A percentile compares a stretch with the other conserved stretches of the same genome.
Conservation (phyloP, 1,140 invertebrate genomes). For the Zaprionus vittiger region DNA sequence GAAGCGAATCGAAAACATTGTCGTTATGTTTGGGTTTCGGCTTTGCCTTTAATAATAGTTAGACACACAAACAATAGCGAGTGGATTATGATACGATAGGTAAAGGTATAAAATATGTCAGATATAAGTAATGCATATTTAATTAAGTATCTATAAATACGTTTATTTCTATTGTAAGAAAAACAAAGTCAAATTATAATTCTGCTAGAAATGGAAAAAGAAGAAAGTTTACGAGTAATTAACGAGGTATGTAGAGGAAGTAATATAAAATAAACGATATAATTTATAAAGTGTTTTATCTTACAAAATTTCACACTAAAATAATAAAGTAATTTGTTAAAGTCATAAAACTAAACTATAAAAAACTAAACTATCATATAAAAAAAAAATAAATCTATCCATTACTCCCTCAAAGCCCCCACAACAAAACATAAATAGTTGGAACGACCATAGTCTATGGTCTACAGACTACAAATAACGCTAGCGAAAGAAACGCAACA, state of each 20-base stretch:
- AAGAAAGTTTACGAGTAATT: background rate
- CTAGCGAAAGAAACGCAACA: slow-evolving; percentile 15
- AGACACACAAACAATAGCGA: slow-evolving; percentile 81
- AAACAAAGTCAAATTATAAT: slow-evolving; percentile 2
- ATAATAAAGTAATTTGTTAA: background rate
- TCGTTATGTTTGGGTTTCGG: slow-evolving; percentile 51
- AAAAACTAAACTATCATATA: too few relatives aligned
- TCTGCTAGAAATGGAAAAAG: background rate
- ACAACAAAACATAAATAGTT: background rate
- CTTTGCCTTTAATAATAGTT: slow-evolving; percentile 58
- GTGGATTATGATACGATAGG: slow-evolving; percentile 73
- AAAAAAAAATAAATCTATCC: background rate
- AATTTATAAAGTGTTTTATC: background rate
- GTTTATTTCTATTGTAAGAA: slow-evolving; percentile 1
- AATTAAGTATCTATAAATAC: slow-evolving; percentile 18
- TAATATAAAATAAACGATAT: background rate
- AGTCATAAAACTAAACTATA: too few relatives aligned
- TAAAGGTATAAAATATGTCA: slow-evolving; percentile 33
- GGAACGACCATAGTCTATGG: background rate
- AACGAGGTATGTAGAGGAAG: background rate
- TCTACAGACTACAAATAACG: slow-evolving; percentile 32
- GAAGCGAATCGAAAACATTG: slow-evolving; percentile 51
- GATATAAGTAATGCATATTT: slow-evolving; percentile 27
- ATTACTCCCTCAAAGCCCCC: slow-evolving; percentile 3
- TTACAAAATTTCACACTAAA: background rate